Base-by-base conservation (phyloP, 2,888 invertebrate genomes). In the Aphidoletes aphidimyza region DNA sequence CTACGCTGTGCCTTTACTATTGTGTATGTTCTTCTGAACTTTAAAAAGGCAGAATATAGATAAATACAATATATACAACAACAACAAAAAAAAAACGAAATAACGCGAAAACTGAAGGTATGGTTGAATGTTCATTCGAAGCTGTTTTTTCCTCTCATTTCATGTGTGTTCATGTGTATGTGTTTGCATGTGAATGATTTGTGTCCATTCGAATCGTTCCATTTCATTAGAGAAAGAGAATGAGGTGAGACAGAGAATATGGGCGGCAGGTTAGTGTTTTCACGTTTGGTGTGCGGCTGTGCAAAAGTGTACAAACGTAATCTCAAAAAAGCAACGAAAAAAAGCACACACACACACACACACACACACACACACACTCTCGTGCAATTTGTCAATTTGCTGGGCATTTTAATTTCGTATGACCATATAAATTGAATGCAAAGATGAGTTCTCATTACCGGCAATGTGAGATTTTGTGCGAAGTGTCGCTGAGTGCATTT, bases 181-280 rank as follows among this genome's bases (percentile, higher is more conserved):
- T 69, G 47, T 69, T 11, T 30, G 69, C 3, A 54, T 54, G 69
- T 69, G 69, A 69, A 30, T 69, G 69, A 69, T 69, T 69, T 69
- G 69, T 69, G 69, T 69, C 69, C 69, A 69, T 69, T 69, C 30
- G 69, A 69, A 69, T 30, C 69, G 69, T 30, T 69, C 69, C 69
- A 30, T 30, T 14, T 69, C 69, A 69, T 30, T 69, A 69, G 34
- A 69, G n/a, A n/a, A n/a, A 69, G 26, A 9, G 8, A 47, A 17
- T 19, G 11, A 47, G 19, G 47, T 1, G 5, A 14, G 1, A 11
- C 1, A 30, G 2, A 69, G 14, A 69, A 69, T 69, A 69, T 69
- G 69, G 26, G 69, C 34, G 34, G 69, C 69, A 69, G 69, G 69
- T 69, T 69, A 30, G 34, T 69, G 30, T 30, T 69, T 8, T 47